Conservation (phyloP, 1,140 invertebrate species). For the Sinonovacula constricta region DNA sequence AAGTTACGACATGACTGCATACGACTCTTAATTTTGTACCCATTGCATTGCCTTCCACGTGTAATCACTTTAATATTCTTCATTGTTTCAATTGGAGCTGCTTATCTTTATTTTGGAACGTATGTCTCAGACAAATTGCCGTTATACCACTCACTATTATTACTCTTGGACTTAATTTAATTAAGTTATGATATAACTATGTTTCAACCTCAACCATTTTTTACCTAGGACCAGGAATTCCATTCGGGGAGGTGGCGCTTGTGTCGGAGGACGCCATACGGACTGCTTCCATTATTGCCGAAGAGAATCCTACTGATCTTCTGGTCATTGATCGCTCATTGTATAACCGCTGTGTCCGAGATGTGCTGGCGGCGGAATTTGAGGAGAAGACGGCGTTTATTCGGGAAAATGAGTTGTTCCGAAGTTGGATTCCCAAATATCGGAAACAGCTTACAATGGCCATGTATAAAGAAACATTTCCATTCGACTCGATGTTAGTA, state of each 20-base stretch:
- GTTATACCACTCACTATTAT: too few relatives aligned
- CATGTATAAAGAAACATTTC: conserved; percentile 71
- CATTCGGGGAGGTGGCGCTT: conserved; percentile 77
- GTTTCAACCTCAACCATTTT: too few relatives aligned
- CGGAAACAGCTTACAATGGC: conserved; percentile 77
- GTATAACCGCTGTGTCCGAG: conserved; percentile 76
- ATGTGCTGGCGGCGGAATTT: conserved; percentile 74
- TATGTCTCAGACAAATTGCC: too few relatives aligned
- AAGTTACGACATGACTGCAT: too few relatives aligned
- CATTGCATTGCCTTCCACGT: too few relatives aligned
- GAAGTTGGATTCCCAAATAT: conserved; percentile 74
- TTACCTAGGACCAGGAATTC: conserved; percentile 71
- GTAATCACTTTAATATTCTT: too few relatives aligned
- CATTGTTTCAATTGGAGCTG: too few relatives aligned
- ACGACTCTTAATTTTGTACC: too few relatives aligned
- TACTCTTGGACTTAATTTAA: too few relatives aligned
- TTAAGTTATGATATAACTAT: too few relatives aligned
- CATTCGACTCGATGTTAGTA: conserved; percentile 71
- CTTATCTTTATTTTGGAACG: too few relatives aligned
- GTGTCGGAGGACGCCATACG: conserved; percentile 72
- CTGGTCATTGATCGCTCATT: conserved; percentile 73
- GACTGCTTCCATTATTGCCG: conserved; percentile 74
- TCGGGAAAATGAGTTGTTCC: conserved; percentile 68
- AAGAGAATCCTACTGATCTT: conserved; percentile 70
- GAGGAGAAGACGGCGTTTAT: conserved; percentile 76